Evolutionary conservation across 2,888 invertebrate genomes (phyloP), one percentile per base, ranked within the genome.

Genomic region (Caradrina clavipalpis): DNA sequence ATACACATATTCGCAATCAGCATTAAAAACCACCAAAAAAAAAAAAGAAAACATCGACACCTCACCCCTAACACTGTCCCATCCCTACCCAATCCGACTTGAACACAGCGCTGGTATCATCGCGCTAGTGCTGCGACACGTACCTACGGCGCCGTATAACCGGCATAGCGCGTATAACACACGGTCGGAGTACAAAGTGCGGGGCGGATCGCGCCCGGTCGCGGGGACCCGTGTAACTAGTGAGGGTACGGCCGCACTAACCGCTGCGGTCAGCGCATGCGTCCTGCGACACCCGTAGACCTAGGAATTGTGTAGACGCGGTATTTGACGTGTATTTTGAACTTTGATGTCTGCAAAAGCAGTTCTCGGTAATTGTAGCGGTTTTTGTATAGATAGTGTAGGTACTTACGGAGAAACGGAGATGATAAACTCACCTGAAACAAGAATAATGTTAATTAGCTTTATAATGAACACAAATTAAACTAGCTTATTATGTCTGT

Each of bases 261-360:
- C 90, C 91, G 86, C 89, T 84, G 83, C 82, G 86, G 85, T 78
- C 70, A 72, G 83, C 92, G 92, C 92, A 88, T 90, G 92, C 92
- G 92, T 86, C 3, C 58, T 50, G 53, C 22, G 15, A 65, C 6
- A 0, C 3, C 8, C 71, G 15, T 19, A 76, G 76, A 80, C 5
- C n/a, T 45, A 58, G 13, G 21, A 72, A 66, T 26, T 1, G 3
- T 26, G 17, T 66, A 21, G 61, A 56, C 45, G 50, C 13, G 51
- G 57, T 31, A 60, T n/a, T 17, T n/a, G n/a, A 42, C n/a, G 4
- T 42, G 21, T 35, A 35, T 35, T 35, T 35, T 31, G 26, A 26
- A 26, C 26, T 26, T 26, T 26, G 26, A 26, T 26, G 26, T 26
- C n/a, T n/a, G n/a, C n/a, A n/a, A n/a, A n/a, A n/a, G n/a, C n/a